Percentiles rank a stretch among this genome's conserved stretches.
phyloP scores from a whole-genome alignment of 2,888 invertebrate genomes.

The Lagria hirta region DNA sequence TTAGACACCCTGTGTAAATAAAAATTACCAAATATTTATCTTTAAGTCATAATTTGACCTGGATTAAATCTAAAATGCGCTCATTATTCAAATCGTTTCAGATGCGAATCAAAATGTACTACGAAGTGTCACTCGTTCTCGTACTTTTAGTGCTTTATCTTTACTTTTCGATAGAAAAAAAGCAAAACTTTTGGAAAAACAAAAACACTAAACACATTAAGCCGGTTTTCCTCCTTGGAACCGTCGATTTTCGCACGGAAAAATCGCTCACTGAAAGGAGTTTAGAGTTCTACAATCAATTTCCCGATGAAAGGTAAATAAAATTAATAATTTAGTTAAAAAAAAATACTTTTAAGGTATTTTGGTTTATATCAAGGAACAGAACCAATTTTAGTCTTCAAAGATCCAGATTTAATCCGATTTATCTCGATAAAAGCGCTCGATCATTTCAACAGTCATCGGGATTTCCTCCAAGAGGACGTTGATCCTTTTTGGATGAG shows the following conservation, averaged over 20 bases:
- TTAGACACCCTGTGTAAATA: too few relatives aligned
- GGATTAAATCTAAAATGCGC: too few relatives aligned
- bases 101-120: too few relatives aligned
- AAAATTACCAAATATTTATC: too few relatives aligned
- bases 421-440: too few relatives aligned
- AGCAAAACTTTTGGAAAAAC: neutral
- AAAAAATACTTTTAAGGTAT: neutral
- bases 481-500: slow-evolving; percentile 37
- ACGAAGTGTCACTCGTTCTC: neutral
- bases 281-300: neutral
- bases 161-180: neutral
- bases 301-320: neutral
- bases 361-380: neutral
- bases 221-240: neutral
- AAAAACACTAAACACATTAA: neutral
- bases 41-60: too few relatives aligned
- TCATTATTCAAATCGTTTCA: too few relatives aligned
- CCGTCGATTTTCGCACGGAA: neutral
- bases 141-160: neutral
- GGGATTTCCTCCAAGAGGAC: too few relatives aligned
- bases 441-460: too few relatives aligned
- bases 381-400: neutral
- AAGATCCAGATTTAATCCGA: too few relatives aligned
- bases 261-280: neutral
- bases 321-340: neutral